phyloP scores from a whole-genome alignment of 1,140 invertebrate species.

The Agraylea sexmaculata region DNA sequence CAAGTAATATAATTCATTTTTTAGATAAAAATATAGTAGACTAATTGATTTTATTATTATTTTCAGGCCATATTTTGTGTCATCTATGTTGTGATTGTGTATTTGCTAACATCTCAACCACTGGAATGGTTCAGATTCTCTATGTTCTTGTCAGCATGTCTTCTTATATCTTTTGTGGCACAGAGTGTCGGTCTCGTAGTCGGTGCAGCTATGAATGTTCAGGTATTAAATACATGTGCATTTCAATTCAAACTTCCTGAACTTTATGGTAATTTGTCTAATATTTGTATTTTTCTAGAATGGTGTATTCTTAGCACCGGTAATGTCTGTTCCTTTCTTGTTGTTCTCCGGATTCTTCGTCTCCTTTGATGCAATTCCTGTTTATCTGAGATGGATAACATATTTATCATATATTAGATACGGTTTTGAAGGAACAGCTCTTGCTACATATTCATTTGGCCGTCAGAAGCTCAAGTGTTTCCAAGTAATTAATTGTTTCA shows the following conservation, averaged over 20 bases:
- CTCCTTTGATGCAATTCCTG: slow-evolving; percentile 90
- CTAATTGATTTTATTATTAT: slow-evolving; percentile 18
- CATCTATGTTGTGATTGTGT: slow-evolving; percentile 87
- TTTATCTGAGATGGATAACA: slow-evolving; percentile 90
- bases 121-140: slow-evolving; percentile 67
- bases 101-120: slow-evolving; percentile 90
- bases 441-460: slow-evolving; percentile 85
- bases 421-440: slow-evolving; percentile 85
- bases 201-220: slow-evolving; percentile 86
- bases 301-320: slow-evolving; percentile 91
- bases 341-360: slow-evolving; percentile 96
- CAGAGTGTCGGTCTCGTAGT: slow-evolving; percentile 92
- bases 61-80: slow-evolving; percentile 77
- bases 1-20: slow-evolving; percentile 51
- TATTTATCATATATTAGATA: slow-evolving; percentile 93
- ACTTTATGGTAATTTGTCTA: neutral
- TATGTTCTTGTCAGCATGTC: slow-evolving; percentile 81
- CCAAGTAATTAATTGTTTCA: slow-evolving; percentile 34
- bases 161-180: slow-evolving; percentile 88
- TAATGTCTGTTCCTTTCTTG: slow-evolving; percentile 89
- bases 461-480: slow-evolving; percentile 68
- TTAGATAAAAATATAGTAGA: neutral
- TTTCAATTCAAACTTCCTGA: neutral
- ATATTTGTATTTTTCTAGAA: slow-evolving; percentile 47
- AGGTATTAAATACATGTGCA: slow-evolving; percentile 34